These are phyloP conservation scores for Myotis findleyi DNA, from an alignment of 2,797 vertebrate species.

Conservation along the genomic window DNA sequence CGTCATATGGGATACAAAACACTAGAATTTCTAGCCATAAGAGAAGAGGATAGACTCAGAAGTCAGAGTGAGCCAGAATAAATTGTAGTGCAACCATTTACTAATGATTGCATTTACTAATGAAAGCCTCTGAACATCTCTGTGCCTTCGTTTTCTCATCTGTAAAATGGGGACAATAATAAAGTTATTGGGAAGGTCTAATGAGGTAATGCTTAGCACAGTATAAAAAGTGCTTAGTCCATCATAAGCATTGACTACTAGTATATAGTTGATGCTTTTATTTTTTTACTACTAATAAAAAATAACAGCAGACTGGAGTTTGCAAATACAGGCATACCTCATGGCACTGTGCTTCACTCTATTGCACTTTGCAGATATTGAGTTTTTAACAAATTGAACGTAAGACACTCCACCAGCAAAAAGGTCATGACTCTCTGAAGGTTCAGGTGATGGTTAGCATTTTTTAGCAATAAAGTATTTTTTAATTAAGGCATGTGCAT, in stretches of 20 bases:
- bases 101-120: too few relatives aligned
- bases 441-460: neutral
- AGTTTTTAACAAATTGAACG: neutral
- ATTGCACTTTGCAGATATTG: neutral
- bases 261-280: neutral
- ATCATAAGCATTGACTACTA: neutral
- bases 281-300: neutral
- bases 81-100: neutral
- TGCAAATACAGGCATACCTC: neutral
- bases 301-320: neutral
- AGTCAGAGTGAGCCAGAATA: conserved; percentile 3
- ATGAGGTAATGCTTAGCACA: neutral
- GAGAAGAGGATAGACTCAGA: neutral
- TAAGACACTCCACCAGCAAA: neutral
- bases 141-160: neutral
- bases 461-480: neutral
- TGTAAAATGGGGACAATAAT: neutral
- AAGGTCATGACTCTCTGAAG: neutral
- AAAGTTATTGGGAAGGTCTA: neutral
- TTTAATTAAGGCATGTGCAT: neutral
- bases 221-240: neutral
- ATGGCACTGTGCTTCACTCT: neutral
- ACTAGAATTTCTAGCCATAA: neutral
- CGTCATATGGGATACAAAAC: conserved; percentile 11
- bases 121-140: neutral